Percentiles rank a stretch among this genome's conserved stretches.
These are phyloP conservation scores for Amphilophus citrinellus DNA, from an alignment of 2,113 vertebrate species.

Conservation along the genomic window DNA sequence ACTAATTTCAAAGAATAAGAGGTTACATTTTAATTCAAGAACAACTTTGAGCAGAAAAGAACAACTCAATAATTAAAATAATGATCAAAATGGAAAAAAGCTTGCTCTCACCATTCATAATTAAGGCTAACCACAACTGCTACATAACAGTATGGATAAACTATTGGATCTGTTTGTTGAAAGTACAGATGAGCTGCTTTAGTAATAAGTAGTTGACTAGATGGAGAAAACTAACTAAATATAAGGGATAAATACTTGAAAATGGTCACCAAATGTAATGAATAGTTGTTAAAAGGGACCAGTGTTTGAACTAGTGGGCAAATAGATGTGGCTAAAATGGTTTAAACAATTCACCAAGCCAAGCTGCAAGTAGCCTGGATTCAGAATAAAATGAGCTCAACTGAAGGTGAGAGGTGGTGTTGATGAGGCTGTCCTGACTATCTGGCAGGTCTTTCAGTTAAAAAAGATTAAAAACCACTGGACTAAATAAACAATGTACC, in stretches of 20 bases:
- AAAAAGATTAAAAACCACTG: background rate
- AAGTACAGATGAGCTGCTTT: background rate
- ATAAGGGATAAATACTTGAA: too few relatives aligned
- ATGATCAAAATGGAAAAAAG: background rate
- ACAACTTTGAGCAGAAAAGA: background rate
- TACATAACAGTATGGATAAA: background rate
- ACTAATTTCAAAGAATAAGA: background rate
- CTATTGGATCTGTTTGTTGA: background rate
- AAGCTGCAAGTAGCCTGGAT: background rate
- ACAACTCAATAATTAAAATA: background rate
- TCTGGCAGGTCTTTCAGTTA: background rate
- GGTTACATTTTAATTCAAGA: background rate
- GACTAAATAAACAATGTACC: background rate
- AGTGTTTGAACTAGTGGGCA: background rate
- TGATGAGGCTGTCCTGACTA: background rate
- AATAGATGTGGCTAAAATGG: rapidly evolving
- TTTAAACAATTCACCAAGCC: background rate
- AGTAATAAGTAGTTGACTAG: background rate
- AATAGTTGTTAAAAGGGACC: background rate
- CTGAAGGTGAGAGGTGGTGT: background rate
- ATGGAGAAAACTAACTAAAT: too few relatives aligned
- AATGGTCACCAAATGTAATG: background rate
- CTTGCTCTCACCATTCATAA: background rate
- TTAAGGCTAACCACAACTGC: background rate
- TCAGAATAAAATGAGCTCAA: background rate